A percentile compares a stretch with the other conserved stretches of the same genome.
Evolutionary conservation across 2,888 invertebrate genomes (phyloP).

Genomic region (Sycophila texana): DNA sequence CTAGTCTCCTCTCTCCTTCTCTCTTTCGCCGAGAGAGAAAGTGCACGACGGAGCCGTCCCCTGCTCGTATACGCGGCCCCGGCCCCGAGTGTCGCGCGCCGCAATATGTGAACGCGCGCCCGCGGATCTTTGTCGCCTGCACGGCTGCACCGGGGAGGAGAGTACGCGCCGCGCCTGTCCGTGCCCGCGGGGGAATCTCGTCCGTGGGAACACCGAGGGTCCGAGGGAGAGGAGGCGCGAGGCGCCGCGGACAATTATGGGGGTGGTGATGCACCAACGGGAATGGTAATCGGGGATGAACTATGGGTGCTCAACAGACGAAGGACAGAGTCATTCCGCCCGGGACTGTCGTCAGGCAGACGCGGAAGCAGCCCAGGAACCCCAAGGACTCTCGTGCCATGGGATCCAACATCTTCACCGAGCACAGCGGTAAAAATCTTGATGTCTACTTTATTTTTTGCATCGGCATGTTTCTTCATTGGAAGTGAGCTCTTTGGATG

Average conservation of each 20-base stretch:
- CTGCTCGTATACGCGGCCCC: neutral
- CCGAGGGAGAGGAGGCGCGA: neutral
- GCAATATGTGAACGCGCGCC: slow-evolving; percentile 53
- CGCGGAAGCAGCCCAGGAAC: slow-evolving; percentile 85
- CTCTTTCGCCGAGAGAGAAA: slow-evolving; percentile 28
- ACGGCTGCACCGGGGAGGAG: neutral
- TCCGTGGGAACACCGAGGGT: neutral
- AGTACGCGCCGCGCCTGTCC: neutral
- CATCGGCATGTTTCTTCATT: neutral
- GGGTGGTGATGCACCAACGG: slow-evolving; percentile 57
- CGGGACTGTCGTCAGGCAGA: slow-evolving; percentile 83
- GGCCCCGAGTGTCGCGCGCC: slow-evolving; percentile 25
- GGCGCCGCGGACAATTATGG: slow-evolving; percentile 36
- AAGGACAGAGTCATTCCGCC: slow-evolving; percentile 89
- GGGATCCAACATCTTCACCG: slow-evolving; percentile 94
- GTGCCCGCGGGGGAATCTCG: neutral
- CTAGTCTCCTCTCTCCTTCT: neutral
- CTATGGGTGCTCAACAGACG: slow-evolving; percentile 95
- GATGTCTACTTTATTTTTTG: neutral
- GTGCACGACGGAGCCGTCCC: slow-evolving; percentile 16
- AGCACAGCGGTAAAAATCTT: slow-evolving; percentile 88
- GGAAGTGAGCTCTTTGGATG: neutral
- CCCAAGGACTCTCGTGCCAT: slow-evolving; percentile 90
- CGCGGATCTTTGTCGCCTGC: neutral
- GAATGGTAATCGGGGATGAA: slow-evolving; percentile 75